Base-by-base conservation (phyloP, 2,888 invertebrate species). In the Hipparchia sbordonii region DNA sequence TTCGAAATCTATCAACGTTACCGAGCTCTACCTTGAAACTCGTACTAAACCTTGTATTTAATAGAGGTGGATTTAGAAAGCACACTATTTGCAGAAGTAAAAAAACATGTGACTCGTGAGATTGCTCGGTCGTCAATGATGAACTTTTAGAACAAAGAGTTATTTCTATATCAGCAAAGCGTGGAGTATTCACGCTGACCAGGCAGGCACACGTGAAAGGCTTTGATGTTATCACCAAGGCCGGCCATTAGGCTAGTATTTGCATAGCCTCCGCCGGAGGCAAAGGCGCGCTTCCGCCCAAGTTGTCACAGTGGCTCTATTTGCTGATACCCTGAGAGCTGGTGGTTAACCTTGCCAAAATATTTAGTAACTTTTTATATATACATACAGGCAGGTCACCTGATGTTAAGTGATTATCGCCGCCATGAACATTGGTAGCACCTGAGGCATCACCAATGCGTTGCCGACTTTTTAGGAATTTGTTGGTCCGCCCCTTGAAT, bases 181-280 rank as follows among this genome's bases (percentile, higher is more conserved):
- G 65, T 12, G 33, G 33, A 52, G 51, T 52, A 52, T 65, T 65
- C 65, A 52, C 10, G 52, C 9, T 65, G 65, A 65, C 65, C 65
- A 65, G 33, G 23, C 10, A 23, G 48, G 59, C 51, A 46, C 68
- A 67, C 70, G 59, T 63, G 60, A 72, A 72, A 56, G 56, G 59
- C 74, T 74, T 72, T 72, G 74, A 70, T 61, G 70, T 68, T 66
- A 74, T 74, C 74, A 23, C 62, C 67, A 72, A 74, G 74, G 74
- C 72, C 74, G 70, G 12, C 61, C 48, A 71, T 65, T 71, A 73
- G 70, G 68, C 66, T 66, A 48, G 70, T 72, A 74, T 74, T 74
- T 74, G 54, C 72, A 72, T 72, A 74, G 54, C 67, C 51, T 61
- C 57, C 54, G 33, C 68, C 57, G 56, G 39, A 61, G 66, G 73